phyloP scores from a whole-genome alignment of 92 coral and sea anemone species.

The Zoanthus solanderi region DNA sequence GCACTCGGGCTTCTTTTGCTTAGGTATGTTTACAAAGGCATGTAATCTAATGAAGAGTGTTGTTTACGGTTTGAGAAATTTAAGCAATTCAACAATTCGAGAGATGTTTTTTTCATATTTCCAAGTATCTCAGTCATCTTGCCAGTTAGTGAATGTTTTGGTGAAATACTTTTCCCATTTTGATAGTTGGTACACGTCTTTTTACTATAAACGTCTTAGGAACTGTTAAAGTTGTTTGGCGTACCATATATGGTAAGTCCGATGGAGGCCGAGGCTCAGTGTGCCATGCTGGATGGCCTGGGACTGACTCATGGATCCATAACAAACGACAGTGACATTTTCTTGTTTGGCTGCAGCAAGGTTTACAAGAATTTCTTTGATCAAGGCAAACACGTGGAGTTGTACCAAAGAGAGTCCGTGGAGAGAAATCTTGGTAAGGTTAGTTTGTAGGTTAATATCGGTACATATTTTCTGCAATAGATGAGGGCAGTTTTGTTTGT shows the following conservation, averaged over 20 bases:
- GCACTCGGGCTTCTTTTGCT: too few relatives aligned
- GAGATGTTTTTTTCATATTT: too few relatives aligned
- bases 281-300: constrained; percentile 79
- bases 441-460: background rate
- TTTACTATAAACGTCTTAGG: constrained; percentile 57
- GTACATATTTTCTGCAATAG: background rate
- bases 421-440: constrained; percentile 74
- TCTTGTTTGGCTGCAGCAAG: constrained; percentile 89
- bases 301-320: constrained; percentile 88
- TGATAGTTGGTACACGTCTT: too few relatives aligned
- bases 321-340: constrained; percentile 95
- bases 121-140: too few relatives aligned
- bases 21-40: too few relatives aligned
- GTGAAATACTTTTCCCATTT: too few relatives aligned
- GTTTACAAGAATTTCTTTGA: constrained; percentile 95
- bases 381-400: constrained; percentile 84
- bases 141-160: too few relatives aligned
- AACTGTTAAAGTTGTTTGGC: constrained; percentile 89
- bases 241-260: constrained; percentile 96
- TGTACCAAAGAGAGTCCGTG: constrained; percentile 81
- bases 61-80: too few relatives aligned
- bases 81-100: too few relatives aligned
- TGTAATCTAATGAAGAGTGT: too few relatives aligned
- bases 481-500: too few relatives aligned
- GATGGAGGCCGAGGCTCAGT: constrained; percentile 99